phyloP scores from a whole-genome alignment of 2,797 vertebrate genomes.

The Channa striata region DNA sequence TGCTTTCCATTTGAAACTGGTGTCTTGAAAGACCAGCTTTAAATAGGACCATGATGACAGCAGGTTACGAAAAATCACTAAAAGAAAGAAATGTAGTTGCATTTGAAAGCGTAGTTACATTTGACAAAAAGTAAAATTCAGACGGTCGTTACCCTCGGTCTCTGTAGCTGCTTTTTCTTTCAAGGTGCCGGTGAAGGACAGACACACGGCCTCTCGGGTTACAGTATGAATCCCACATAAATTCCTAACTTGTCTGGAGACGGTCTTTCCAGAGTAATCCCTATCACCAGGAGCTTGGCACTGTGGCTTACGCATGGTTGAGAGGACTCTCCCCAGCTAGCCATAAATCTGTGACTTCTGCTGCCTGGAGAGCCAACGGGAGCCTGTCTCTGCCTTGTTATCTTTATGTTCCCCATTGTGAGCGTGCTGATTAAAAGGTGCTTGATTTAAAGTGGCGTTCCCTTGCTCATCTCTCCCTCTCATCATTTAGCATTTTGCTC shows the following conservation, averaged over 20 bases:
- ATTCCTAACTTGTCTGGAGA: constrained; percentile 28
- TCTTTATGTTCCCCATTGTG: constrained; percentile 66
- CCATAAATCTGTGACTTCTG: constrained; percentile 61
- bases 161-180: constrained; percentile 7
- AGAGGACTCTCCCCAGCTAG: constrained; percentile 41
- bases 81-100: neutral
- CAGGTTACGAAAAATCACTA: neutral
- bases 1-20: neutral
- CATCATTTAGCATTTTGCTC: constrained; percentile 44
- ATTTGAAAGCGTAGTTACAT: neutral
- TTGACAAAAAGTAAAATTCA: neutral
- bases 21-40: neutral
- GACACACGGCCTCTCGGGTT: constrained; percentile 6
- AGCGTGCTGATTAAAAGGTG: constrained; percentile 66
- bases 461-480: constrained; percentile 22
- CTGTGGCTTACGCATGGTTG: constrained; percentile 51
- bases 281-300: constrained; percentile 27
- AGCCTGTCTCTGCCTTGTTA: constrained; percentile 61
- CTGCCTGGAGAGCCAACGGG: constrained; percentile 36
- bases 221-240: constrained; percentile 29
- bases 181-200: constrained; percentile 9
- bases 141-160: neutral
- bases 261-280: constrained; percentile 39
- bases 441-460: constrained; percentile 69
- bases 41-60: no score